These are phyloP conservation scores for Dipodomys ordii DNA, from an alignment of 2,113 vertebrate species.

Conservation along the genomic window DNA sequence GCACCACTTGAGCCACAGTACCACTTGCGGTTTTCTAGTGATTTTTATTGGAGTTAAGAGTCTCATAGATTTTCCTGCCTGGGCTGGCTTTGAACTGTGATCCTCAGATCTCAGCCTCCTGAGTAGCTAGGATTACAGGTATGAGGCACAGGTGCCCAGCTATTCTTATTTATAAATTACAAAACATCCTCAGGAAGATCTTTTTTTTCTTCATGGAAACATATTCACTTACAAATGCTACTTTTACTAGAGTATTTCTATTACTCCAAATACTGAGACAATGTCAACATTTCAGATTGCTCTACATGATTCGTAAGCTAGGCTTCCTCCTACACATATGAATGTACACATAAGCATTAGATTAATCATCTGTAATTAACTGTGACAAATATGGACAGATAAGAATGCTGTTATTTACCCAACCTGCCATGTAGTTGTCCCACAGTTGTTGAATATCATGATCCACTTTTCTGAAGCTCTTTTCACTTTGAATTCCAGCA, in stretches of 20 bases:
- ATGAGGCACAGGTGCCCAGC: too few species aligned
- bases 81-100: too few species aligned
- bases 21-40: too few species aligned
- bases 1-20: too few species aligned
- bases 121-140: too few species aligned
- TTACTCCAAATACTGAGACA: constrained; percentile 58
- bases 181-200: not conserved
- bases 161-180: constrained; percentile 27
- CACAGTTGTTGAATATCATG: not conserved
- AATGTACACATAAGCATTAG: constrained; percentile 32
- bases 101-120: too few species aligned
- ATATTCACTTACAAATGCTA: not conserved
- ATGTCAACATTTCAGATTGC: constrained; percentile 51
- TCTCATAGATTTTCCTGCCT: too few species aligned
- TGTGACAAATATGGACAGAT: constrained; percentile 2
- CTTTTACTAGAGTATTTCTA: constrained; percentile 33
- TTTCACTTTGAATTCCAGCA: not conserved
- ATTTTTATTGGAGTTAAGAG: too few species aligned
- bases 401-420: constrained; percentile 44
- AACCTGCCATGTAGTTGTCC: not conserved
- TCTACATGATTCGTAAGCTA: constrained; percentile 40
- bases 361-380: constrained; percentile 58
- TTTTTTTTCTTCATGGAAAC: not conserved
- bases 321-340: constrained; percentile 15
- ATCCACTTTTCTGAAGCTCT: not conserved